These are phyloP conservation scores for Rhagologus leucostigma DNA, from an alignment of 2,113 vertebrate genomes.

Conservation along the genomic window DNA sequence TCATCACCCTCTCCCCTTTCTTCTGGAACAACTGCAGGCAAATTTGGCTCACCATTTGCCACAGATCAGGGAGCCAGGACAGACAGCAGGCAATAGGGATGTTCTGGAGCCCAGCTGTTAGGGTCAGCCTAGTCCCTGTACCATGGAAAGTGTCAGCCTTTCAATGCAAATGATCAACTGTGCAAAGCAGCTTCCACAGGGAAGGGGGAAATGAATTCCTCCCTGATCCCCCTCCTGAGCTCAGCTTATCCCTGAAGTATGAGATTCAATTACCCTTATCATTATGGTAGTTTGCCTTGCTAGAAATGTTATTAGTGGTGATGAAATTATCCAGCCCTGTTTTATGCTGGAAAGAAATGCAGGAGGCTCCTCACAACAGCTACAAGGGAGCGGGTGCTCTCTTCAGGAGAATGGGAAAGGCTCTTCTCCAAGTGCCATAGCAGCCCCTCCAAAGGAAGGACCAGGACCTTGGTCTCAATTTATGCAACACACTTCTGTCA, in stretches of 20 bases:
- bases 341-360: neutral
- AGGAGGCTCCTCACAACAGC: neutral
- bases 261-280: conserved; percentile 66
- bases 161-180: neutral
- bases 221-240: conserved; percentile 7
- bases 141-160: neutral
- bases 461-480: neutral
- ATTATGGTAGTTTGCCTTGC: conserved; percentile 24
- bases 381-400: neutral
- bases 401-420: neutral
- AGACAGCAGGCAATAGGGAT: neutral
- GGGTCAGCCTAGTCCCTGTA: neutral
- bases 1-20: neutral
- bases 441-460: neutral
- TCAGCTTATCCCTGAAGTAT: conserved; percentile 44
- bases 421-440: neutral
- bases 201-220: conserved; percentile 10
- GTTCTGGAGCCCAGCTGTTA: neutral
- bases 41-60: neutral
- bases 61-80: neutral
- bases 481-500: too few relatives aligned
- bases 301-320: conserved; percentile 38
- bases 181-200: neutral
- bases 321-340: conserved; percentile 53
- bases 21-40: neutral